Percentiles rank a stretch among this genome's conserved stretches.
These are phyloP conservation scores for Empis stercorea DNA, from an alignment of 2,888 invertebrate genomes.

Conservation along the genomic window DNA sequence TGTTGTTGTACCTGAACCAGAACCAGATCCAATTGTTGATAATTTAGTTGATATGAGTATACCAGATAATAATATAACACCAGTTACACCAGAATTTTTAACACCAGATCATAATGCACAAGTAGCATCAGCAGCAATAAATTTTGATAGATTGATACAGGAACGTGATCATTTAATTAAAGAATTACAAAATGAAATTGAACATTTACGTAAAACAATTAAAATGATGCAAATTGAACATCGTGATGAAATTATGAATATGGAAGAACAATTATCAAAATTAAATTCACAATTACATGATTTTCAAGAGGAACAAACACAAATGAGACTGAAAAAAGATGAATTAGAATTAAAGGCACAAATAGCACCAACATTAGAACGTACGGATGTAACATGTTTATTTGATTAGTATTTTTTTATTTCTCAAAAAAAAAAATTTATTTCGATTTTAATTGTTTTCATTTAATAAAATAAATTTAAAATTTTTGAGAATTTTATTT, in stretches of 20 bases:
- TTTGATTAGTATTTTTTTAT: neutral
- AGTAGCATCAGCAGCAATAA: conserved; percentile 16
- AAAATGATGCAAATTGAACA: conserved; percentile 14
- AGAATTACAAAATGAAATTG: conserved; percentile 57
- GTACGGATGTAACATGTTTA: conserved; percentile 32
- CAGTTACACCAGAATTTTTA: conserved; percentile 24
- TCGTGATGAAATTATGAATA: conserved; percentile 14
- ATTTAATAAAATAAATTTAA: too few relatives aligned
- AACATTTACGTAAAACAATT: conserved; percentile 14
- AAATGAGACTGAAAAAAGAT: conserved; percentile 26
- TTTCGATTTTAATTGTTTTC: neutral
- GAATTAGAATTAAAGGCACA: conserved; percentile 29
- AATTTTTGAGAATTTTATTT: neutral
- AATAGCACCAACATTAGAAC: conserved; percentile 40
- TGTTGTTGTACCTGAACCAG: conserved; percentile 62
- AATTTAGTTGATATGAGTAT: conserved; percentile 27
- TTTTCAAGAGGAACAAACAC: conserved; percentile 24
- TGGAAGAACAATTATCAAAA: conserved; percentile 22
- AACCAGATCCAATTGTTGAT: conserved; percentile 27
- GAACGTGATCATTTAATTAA: conserved; percentile 65
- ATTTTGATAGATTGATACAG: conserved; percentile 31
- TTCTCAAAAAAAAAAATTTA: too few relatives aligned
- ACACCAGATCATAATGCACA: conserved; percentile 33
- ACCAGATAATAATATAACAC: conserved; percentile 12
- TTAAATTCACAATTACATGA: conserved; percentile 25